phyloP scores from a whole-genome alignment of 2,888 invertebrate species.

The Maniola hyperantus region DNA sequence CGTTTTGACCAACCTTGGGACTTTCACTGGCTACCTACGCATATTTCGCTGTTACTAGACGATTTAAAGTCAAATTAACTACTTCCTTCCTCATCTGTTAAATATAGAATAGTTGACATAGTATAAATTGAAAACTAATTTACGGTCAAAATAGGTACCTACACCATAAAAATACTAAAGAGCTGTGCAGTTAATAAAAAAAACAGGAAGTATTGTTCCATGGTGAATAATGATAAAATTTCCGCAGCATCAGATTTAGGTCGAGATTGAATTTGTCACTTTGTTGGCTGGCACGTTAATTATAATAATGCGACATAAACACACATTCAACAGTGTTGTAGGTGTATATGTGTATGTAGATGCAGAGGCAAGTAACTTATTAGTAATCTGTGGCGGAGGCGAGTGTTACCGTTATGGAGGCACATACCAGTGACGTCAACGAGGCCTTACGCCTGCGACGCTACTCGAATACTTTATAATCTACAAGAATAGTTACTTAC shows the following conservation, averaged over 20 bases:
- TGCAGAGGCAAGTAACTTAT: constrained; percentile 63
- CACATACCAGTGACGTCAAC: constrained; percentile 82
- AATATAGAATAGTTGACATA: neutral
- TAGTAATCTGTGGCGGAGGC: constrained; percentile 55
- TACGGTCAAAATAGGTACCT: neutral
- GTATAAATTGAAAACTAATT: neutral
- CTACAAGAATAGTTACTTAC: constrained; percentile 50
- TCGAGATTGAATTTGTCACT: constrained; percentile 70
- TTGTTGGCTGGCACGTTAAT: constrained; percentile 62
- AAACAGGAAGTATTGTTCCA: constrained; percentile 17
- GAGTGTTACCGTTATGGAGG: constrained; percentile 81
- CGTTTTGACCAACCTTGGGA: constrained; percentile 76
- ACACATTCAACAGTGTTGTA: constrained; percentile 46
- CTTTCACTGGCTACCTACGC: constrained; percentile 80
- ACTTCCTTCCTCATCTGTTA: constrained; percentile 24
- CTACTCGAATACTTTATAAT: constrained; percentile 72
- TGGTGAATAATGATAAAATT: constrained; percentile 44
- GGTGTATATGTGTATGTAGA: constrained; percentile 64
- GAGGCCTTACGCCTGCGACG: constrained; percentile 74
- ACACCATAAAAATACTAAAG: neutral
- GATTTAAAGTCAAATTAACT: constrained; percentile 15
- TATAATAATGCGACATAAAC: constrained; percentile 62
- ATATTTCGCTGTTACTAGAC: constrained; percentile 48
- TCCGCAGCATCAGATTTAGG: constrained; percentile 58
- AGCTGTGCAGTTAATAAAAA: neutral